phyloP scores from a whole-genome alignment of 2,888 invertebrate genomes.

The Lacanobia wlatinum region DNA sequence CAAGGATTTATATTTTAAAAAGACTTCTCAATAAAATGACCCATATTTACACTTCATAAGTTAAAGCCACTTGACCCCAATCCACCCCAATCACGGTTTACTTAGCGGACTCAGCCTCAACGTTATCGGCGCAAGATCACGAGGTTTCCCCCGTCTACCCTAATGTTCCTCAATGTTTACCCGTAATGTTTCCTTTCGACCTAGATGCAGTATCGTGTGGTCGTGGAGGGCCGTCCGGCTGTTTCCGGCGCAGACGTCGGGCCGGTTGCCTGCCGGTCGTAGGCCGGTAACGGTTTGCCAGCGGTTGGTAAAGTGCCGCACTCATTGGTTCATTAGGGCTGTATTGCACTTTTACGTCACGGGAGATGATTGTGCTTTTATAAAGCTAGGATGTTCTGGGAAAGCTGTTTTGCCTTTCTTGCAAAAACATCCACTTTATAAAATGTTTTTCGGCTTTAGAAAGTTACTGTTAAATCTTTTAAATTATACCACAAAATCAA shows the following conservation, averaged over 20 bases:
- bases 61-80: conserved; percentile 50
- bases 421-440: neutral
- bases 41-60: conserved; percentile 27
- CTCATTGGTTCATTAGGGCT: neutral
- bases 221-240: neutral
- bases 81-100: conserved; percentile 38
- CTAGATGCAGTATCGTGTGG: conserved; percentile 59
- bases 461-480: too few relatives aligned
- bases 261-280: conserved; percentile 5
- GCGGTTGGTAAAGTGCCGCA: neutral
- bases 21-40: neutral
- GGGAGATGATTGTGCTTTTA: neutral
- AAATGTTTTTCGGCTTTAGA: too few relatives aligned
- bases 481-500: too few relatives aligned
- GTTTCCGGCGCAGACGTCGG: conserved; percentile 48
- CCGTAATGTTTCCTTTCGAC: conserved; percentile 59
- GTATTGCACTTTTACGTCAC: neutral
- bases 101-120: conserved; percentile 30
- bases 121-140: conserved; percentile 49
- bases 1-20: too few relatives aligned
- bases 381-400: neutral
- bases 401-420: neutral
- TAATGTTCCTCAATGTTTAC: conserved; percentile 36
- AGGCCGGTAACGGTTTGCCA: conserved; percentile 6
- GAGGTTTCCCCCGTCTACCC: conserved; percentile 30